Base-by-base conservation (phyloP, 2,113 vertebrate genomes). In the Melanostigma gelatinosum region DNA sequence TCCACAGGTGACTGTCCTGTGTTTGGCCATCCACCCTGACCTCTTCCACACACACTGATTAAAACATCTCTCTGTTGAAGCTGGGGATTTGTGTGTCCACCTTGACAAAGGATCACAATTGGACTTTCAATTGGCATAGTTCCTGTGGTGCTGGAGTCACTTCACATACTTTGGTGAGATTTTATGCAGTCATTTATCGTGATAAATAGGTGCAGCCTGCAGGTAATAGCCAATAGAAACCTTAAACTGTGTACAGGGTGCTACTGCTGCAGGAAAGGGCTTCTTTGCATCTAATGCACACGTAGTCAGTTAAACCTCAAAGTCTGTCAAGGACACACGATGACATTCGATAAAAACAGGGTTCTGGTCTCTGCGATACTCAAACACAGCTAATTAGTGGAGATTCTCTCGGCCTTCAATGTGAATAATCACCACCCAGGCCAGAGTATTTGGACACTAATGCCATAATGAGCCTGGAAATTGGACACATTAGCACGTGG, bases 391-490 rank as follows among this genome's bases (percentile, higher is more conserved):
- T 93, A 92, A 94, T 93, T 90, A 89, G 84, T 84, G 52, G 80
- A 86, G 75, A 93, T 93, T 93, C 86, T 88, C 92, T 92, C 88
- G 91, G 84, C 86, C 87, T 91, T 93, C 89, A 91, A 85, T 36
- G 58, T 94, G 88, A 94, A 87, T 92, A 88, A 94, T 93, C 91
- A 86, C 83, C 82, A 82, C 66, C 83, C 84, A 85, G 87, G 85
- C 73, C 87, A 87, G 86, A 88, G 75, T 89, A 38, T 89, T 88
- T 90, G 77, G 93, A 86, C 89, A 93, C 91, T 88, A 91, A 91
- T 88, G 81, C 87, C 68, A 88, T 91, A 94, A 93, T 91, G 87
- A 94, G 89, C 76, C 84, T 90, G 90, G 88, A 93, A 94, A 94
- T 93, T 90, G 86, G 84, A 65, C 77, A 85, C 87, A 92, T 95